Percentiles rank a stretch among this genome's conserved stretches.
phyloP scores from a whole-genome alignment of 2,888 invertebrate species.

The Alitta virens region DNA sequence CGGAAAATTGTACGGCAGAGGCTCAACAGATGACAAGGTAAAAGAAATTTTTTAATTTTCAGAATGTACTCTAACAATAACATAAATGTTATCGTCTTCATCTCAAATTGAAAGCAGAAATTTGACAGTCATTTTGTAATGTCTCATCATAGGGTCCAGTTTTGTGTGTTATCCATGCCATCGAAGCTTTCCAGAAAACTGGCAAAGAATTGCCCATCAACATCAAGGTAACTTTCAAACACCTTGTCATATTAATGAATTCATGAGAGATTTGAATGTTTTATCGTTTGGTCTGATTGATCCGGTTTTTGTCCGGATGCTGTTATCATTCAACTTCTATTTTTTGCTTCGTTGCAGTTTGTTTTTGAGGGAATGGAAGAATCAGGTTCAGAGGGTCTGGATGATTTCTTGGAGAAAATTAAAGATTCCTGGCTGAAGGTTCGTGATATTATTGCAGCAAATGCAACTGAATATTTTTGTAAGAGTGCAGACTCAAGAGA shows the following conservation, averaged over 20 bases:
- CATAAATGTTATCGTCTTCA: too few species aligned
- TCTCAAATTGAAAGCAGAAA: too few species aligned
- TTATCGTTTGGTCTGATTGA: too few species aligned
- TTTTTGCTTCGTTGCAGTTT: conserved; percentile 65
- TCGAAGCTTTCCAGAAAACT: conserved; percentile 80
- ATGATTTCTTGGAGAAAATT: conserved; percentile 71
- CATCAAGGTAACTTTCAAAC: conserved; percentile 59
- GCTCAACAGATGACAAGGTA: conserved; percentile 82
- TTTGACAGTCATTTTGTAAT: too few species aligned
- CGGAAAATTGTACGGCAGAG: conserved; percentile 87
- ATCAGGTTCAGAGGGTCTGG: conserved; percentile 92
- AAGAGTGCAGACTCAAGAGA: too few species aligned
- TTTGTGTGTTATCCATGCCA: conserved; percentile 90
- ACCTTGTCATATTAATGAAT: too few species aligned
- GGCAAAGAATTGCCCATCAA: conserved; percentile 67
- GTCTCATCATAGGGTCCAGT: conserved; percentile 69
- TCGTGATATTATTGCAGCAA: too few species aligned
- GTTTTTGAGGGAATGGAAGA: conserved; percentile 99
- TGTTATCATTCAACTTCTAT: neutral
- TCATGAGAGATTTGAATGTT: too few species aligned
- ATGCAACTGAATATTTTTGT: too few species aligned
- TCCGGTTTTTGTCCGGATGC: too few species aligned
- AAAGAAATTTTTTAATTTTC: neutral
- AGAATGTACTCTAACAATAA: too few species aligned
- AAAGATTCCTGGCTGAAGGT: conserved; percentile 76